Evolutionary conservation across 53 echinoderm and acorn worm genomes (phyloP), one percentile per base, ranked within the genome.

Genomic region (Mesocentrotus franciscanus): DNA sequence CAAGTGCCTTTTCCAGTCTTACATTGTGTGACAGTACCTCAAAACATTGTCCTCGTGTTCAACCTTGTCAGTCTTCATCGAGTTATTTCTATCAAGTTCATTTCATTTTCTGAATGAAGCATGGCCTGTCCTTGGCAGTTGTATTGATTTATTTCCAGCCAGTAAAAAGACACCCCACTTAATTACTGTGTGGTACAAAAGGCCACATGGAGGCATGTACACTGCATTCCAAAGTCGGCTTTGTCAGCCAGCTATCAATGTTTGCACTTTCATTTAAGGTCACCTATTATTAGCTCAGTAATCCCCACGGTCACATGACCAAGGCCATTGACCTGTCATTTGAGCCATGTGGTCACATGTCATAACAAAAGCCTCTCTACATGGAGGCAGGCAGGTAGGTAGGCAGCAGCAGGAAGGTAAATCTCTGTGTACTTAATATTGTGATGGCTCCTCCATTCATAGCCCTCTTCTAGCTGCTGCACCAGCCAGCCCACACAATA

Each of bases 241-340:
- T 93, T 93, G 93, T 81, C 60, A 93, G 93, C 83, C 78, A 56
- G 95, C 93, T 71, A 81, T 78, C 94, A 62, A 94, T 94, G 95
- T 94, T 94, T 94, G 95, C 62, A 94, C 95, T 94, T 94, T 94
- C 95, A 94, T 94, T 94, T 94, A 87, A 94, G 95, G 95, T 94
- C 95, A 94, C 85, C 95, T 94, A 94, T 94, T 94, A 94, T 94
- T 94, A 94, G 95, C 95, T n/a, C 95, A 85, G 95, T 94, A 94
- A 94, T 94, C 95, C 95, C 95, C 95, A 94, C 30, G 95, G 95
- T 94, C 95, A 94, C 95, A 94, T 94, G 95, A 94, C 95, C 95
- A 94, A 94, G 95, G 95, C 95, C 95, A 94, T 94, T 94, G 95
- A 94, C 95, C 95, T 94, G 95, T 94, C 95, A 94, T 70, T 94